These are phyloP conservation scores for Pocillopora damicornis DNA, from an alignment of 64 coral and sea anemone species.

Conservation along the genomic window DNA sequence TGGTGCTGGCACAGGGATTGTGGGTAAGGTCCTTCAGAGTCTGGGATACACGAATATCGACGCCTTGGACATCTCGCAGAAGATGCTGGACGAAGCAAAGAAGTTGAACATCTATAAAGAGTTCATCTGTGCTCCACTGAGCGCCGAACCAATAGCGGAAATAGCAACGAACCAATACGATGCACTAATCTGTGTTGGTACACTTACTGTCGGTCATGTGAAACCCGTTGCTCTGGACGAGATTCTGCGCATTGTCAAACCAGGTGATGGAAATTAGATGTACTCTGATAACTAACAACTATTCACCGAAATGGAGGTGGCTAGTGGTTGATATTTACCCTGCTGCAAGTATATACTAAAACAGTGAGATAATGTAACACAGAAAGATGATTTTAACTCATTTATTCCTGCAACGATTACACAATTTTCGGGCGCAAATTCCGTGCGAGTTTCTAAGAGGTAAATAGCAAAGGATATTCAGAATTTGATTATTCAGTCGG, in stretches of 20 bases:
- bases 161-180: constrained; percentile 49
- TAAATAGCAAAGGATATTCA: no score
- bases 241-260: constrained; percentile 43
- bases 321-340: no score
- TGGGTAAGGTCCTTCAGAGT: constrained; percentile 24
- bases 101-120: constrained; percentile 67
- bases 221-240: constrained; percentile 45
- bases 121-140: constrained; percentile 33
- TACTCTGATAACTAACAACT: no score
- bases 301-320: no score
- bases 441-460: no score
- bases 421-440: no score
- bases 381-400: no score
- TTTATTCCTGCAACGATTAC: no score
- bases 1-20: constrained; percentile 59
- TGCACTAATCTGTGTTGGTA: constrained; percentile 40
- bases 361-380: no score
- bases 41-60: constrained; percentile 54
- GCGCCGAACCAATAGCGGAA: constrained; percentile 11
- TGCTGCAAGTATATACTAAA: no score
- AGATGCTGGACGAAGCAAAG: constrained; percentile 55
- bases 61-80: constrained; percentile 45
- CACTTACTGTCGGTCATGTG: constrained; percentile 48
- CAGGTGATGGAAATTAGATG: constrained; percentile 15
- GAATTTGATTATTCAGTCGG: no score